phyloP scores from a whole-genome alignment of 2,797 vertebrate species.

The Sebastes minor region DNA sequence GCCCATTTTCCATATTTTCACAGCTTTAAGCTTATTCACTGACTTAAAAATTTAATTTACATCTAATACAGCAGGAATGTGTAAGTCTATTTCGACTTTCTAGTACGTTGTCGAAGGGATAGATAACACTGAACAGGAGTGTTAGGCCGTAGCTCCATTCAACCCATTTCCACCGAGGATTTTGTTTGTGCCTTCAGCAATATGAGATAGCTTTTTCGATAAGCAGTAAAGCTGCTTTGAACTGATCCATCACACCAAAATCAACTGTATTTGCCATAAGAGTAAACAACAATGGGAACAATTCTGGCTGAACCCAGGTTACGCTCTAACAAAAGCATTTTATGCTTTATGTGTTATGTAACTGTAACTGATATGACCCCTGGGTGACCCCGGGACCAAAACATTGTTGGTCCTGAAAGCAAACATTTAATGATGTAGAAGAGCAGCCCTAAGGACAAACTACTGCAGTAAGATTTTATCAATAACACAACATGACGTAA shows the following conservation, averaged over 20 bases:
- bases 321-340: background rate
- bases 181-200: background rate
- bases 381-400: background rate
- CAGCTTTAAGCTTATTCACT: background rate
- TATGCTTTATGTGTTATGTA: background rate
- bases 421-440: background rate
- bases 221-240: background rate
- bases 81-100: background rate
- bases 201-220: background rate
- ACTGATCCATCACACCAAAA: background rate
- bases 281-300: background rate
- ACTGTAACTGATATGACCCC: background rate
- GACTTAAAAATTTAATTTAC: background rate
- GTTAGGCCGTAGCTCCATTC: background rate
- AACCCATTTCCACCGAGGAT: background rate
- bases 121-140: background rate
- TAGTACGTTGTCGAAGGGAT: background rate
- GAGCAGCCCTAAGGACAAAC: background rate
- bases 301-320: background rate
- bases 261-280: background rate
- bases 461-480: background rate
- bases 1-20: background rate
- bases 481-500: background rate
- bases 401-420: background rate
- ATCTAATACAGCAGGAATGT: background rate